phyloP scores from a whole-genome alignment of 1,140 invertebrate species.

The Aphis craccivora region DNA sequence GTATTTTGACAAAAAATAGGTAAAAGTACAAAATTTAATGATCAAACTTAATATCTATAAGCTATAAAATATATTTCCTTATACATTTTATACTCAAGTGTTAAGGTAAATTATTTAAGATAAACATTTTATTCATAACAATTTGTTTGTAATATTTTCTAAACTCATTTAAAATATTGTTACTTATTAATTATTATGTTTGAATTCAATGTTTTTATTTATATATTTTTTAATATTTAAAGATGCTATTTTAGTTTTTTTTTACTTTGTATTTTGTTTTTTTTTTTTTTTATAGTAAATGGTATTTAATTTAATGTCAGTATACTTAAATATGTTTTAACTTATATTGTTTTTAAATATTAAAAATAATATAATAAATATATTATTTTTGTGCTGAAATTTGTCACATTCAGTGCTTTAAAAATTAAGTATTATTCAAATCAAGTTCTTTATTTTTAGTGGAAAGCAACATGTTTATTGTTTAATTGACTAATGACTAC shows the following conservation, averaged over 20 bases:
- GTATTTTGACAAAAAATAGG: slow-evolving; percentile 15
- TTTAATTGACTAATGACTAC: not conserved
- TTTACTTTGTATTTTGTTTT: slow-evolving; percentile 47
- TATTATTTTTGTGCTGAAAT: not conserved
- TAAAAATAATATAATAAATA: not conserved
- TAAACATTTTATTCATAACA: slow-evolving; percentile 56
- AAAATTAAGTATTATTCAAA: slow-evolving; percentile 18
- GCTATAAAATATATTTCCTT: slow-evolving; percentile 10
- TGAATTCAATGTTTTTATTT: slow-evolving; percentile 49
- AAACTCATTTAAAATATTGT: slow-evolving; percentile 53
- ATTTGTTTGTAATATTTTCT: slow-evolving; percentile 47
- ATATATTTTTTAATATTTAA: slow-evolving; percentile 51
- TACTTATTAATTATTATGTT: slow-evolving; percentile 56
- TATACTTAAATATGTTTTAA: slow-evolving; percentile 30
- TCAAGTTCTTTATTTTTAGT: not conserved
- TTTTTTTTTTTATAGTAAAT: slow-evolving; percentile 20
- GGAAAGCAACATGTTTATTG: slow-evolving; percentile 9
- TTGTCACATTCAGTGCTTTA: slow-evolving; percentile 11
- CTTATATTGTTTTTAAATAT: slow-evolving; percentile 37
- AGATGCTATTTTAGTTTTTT: slow-evolving; percentile 31
- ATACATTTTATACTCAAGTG: slow-evolving; percentile 26
- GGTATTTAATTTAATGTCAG: not conserved
- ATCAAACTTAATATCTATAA: slow-evolving; percentile 52
- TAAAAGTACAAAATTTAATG: slow-evolving; percentile 45
- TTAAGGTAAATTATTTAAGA: slow-evolving; percentile 43